Evolutionary conservation across 2,113 vertebrate species (phyloP).

Genomic region (Felis chaus): DNA sequence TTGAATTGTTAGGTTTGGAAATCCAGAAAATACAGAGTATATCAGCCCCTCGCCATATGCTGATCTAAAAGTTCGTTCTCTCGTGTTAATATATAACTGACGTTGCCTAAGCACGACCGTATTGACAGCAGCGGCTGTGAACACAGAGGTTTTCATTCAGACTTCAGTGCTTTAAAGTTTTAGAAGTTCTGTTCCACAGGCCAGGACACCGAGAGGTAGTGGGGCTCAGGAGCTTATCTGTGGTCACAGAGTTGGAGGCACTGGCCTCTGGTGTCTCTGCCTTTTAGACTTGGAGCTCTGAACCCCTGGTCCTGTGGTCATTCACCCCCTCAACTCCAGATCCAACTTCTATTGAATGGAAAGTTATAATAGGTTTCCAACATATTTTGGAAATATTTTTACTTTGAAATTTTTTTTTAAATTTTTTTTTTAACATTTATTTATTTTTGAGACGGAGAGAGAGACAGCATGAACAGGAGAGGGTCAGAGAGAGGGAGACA

Average conservation of each 20-base stretch:
- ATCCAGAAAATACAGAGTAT: background rate
- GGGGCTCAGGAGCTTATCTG: background rate
- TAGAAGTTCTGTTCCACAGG: background rate
- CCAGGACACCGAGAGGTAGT: background rate
- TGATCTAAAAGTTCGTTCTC: background rate
- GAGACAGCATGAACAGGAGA: too few relatives aligned
- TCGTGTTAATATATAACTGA: too few relatives aligned
- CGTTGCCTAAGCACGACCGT: background rate
- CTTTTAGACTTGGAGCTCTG: background rate
- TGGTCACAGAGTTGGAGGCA: background rate
- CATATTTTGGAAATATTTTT: background rate
- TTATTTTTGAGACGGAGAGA: too few relatives aligned
- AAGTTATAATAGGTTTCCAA: background rate
- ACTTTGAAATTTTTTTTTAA: background rate
- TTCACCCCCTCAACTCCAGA: background rate
- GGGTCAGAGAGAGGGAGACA: too few relatives aligned
- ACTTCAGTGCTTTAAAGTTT: background rate
- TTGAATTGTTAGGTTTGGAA: background rate
- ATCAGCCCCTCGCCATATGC: background rate
- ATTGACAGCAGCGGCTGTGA: background rate
- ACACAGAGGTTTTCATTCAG: background rate
- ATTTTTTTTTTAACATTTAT: too few relatives aligned
- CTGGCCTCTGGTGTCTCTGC: background rate
- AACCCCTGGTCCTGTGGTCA: background rate
- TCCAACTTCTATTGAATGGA: background rate